These are phyloP conservation scores for Calidris pugnax DNA, from an alignment of 2,113 vertebrate genomes.

Conservation along the genomic window DNA sequence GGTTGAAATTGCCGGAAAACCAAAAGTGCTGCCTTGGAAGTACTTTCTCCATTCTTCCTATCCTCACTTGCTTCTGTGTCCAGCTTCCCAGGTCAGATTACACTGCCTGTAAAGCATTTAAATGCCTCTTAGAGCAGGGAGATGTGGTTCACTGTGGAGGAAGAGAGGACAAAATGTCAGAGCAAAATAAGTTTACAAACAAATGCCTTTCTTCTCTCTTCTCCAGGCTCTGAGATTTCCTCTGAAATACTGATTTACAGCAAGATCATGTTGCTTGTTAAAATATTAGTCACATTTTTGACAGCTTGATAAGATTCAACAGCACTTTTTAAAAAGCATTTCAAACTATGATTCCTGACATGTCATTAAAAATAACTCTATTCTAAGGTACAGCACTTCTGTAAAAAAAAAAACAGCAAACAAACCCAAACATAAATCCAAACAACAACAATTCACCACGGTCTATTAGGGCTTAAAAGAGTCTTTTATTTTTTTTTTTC, in stretches of 20 bases:
- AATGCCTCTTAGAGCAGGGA: neutral
- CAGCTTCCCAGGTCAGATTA: neutral
- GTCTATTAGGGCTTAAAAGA: neutral
- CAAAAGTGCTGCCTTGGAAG: neutral
- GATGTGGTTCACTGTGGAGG: neutral
- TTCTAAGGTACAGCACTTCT: neutral
- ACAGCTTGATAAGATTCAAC: conserved; percentile 47
- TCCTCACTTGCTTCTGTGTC: neutral
- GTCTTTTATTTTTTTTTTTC: neutral
- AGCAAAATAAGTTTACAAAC: neutral
- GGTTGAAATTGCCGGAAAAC: conserved; percentile 9
- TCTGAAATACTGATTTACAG: conserved; percentile 19
- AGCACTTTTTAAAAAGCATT: conserved; percentile 34
- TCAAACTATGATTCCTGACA: conserved; percentile 27
- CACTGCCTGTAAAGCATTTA: neutral
- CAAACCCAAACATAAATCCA: neutral
- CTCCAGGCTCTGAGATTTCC: neutral
- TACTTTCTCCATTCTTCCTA: neutral
- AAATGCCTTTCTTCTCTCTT: neutral
- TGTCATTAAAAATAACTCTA: neutral
- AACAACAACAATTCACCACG: neutral
- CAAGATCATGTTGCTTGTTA: neutral
- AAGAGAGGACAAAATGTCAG: neutral
- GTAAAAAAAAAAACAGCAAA: neutral
- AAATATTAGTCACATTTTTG: conserved; percentile 18